Evolutionary conservation across 2,797 vertebrate species (phyloP).

Genomic region (Cossypha heuglini): DNA sequence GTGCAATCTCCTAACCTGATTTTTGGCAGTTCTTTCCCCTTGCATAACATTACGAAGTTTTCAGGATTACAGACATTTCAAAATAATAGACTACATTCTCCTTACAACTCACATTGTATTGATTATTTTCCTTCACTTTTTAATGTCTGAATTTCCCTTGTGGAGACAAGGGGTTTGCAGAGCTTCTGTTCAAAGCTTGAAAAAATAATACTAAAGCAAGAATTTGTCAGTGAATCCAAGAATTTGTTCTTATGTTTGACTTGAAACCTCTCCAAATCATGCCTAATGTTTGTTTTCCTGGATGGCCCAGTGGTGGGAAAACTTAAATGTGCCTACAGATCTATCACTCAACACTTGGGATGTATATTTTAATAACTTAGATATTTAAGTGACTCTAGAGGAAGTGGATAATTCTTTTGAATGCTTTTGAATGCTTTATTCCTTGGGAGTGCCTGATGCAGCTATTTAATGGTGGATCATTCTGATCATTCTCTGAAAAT

Average conservation of each 20-base stretch:
- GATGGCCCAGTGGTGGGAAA: neutral
- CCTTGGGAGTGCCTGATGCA: neutral
- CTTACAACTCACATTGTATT: neutral
- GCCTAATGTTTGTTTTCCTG: neutral
- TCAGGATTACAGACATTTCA: neutral
- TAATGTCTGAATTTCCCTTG: neutral
- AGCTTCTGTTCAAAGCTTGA: neutral
- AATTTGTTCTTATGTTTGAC: neutral
- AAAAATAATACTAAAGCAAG: neutral
- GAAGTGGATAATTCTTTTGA: neutral
- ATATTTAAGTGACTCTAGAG: neutral
- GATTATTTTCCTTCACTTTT: neutral
- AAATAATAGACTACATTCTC: neutral
- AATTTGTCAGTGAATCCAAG: neutral
- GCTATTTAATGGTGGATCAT: neutral
- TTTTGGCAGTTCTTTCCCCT: neutral
- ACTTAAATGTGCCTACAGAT: neutral
- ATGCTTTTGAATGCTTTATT: neutral
- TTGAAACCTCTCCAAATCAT: neutral
- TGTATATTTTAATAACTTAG: neutral
- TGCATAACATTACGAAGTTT: neutral
- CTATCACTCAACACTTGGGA: neutral
- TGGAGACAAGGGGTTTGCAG: neutral
- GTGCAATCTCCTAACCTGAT: neutral
- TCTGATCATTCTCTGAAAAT: neutral